A percentile compares a stretch with the other conserved stretches of the same genome.
These are phyloP conservation scores for Dermatophagoides farinae DNA, from an alignment of 1,140 invertebrate species.

Conservation along the genomic window DNA sequence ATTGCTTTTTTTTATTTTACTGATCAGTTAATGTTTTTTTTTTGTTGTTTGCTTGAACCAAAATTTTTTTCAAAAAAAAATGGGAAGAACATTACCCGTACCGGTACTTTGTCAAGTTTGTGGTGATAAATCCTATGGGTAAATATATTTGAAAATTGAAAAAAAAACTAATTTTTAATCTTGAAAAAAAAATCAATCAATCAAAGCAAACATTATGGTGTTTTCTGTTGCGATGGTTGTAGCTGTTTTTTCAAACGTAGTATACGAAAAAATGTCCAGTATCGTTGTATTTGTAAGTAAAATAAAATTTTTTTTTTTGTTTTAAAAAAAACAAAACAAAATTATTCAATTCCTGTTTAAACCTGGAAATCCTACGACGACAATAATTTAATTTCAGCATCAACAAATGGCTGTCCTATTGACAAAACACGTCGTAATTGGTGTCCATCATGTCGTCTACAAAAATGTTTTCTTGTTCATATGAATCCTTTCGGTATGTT, in stretches of 20 bases:
- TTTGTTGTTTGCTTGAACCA: too few relatives aligned
- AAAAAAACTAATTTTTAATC: neutral
- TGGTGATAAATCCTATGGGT: constrained; percentile 58
- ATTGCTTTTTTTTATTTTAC: too few relatives aligned
- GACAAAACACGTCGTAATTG: constrained; percentile 65
- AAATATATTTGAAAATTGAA: neutral
- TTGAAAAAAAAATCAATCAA: neutral
- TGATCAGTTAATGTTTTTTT: too few relatives aligned
- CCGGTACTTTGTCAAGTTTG: constrained; percentile 52
- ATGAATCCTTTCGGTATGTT: constrained; percentile 53
- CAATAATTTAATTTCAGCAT: constrained; percentile 31
- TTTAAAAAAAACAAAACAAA: too few relatives aligned
- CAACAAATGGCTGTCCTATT: constrained; percentile 48
- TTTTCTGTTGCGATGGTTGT: constrained; percentile 66
- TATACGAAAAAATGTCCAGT: constrained; percentile 42
- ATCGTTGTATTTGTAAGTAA: constrained; percentile 49
- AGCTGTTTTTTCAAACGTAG: constrained; percentile 70
- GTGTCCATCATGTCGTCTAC: constrained; percentile 61
- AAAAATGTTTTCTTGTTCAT: constrained; percentile 49
- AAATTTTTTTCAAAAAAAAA: too few relatives aligned
- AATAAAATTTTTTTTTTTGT: neutral
- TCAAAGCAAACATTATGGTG: constrained; percentile 51
- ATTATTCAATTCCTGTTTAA: too few relatives aligned
- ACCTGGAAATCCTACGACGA: neutral
- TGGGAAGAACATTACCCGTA: constrained; percentile 40